Percentiles rank a stretch among this genome's conserved stretches.
Evolutionary conservation across 2,888 invertebrate genomes (phyloP).

Genomic region (Helleia helle): DNA sequence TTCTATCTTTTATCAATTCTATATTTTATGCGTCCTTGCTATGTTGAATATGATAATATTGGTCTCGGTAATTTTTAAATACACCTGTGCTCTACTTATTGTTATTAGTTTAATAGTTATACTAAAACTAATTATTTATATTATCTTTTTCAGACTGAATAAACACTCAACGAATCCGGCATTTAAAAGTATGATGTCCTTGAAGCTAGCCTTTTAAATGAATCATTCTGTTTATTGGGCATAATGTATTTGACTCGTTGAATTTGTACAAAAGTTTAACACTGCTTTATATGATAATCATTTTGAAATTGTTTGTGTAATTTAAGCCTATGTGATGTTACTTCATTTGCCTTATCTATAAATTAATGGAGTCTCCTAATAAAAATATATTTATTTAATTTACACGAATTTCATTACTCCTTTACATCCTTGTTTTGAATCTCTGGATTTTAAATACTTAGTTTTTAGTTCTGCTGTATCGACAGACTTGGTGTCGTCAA

Average conservation of each 20-base stretch:
- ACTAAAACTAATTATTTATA: conserved; percentile 3
- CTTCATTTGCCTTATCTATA: conserved; percentile 10
- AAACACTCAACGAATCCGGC: conserved; percentile 11
- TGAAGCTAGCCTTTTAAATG: background rate
- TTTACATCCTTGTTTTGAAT: background rate
- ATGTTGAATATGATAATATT: too few relatives aligned
- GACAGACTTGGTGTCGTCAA: too few relatives aligned
- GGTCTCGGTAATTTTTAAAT: too few relatives aligned
- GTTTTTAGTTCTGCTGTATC: too few relatives aligned
- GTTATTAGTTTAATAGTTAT: too few relatives aligned
- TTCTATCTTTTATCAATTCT: too few relatives aligned
- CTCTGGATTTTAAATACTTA: too few relatives aligned
- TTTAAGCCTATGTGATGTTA: conserved; percentile 1
- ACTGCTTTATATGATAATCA: background rate
- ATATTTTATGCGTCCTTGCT: too few relatives aligned
- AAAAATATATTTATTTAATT: conserved; percentile 39
- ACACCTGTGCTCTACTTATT: too few relatives aligned
- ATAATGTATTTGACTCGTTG: conserved; percentile 14
- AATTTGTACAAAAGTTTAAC: conserved; percentile 11
- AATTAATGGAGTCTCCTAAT: conserved; percentile 45
- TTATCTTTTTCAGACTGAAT: conserved; percentile 43
- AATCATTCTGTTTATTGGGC: background rate
- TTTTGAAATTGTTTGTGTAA: conserved; percentile 5
- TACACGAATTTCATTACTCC: conserved; percentile 10
- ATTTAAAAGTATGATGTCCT: conserved; percentile 1